phyloP scores from a whole-genome alignment of 2,113 vertebrate species.

The Orthonyx spaldingii region DNA sequence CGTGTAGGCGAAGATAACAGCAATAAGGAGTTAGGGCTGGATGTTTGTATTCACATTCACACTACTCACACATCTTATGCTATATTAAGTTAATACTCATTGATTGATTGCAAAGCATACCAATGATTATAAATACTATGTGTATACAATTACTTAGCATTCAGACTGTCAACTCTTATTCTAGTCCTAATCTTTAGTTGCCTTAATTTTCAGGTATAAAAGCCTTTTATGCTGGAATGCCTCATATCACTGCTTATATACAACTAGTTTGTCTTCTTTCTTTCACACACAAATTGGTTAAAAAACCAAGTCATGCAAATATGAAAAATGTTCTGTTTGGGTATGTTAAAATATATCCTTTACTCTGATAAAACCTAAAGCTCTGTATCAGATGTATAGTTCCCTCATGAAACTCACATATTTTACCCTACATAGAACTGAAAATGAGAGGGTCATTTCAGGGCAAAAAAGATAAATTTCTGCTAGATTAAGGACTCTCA shows the following conservation, averaged over 20 bases:
- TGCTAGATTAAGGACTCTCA: neutral
- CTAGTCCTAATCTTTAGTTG: neutral
- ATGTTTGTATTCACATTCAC: neutral
- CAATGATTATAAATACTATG: neutral
- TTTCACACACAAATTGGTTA: neutral
- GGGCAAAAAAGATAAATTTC: neutral
- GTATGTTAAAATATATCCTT: neutral
- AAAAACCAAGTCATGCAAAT: neutral
- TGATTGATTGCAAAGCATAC: neutral
- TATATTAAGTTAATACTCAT: neutral
- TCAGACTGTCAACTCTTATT: neutral
- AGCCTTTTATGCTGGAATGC: neutral
- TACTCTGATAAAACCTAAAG: neutral
- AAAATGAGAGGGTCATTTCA: neutral
- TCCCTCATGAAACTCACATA: neutral
- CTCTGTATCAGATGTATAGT: neutral
- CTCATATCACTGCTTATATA: neutral
- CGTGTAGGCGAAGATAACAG: rapidly evolving
- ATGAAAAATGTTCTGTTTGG: neutral
- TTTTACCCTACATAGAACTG: neutral
- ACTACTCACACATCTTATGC: neutral
- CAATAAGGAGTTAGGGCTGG: neutral
- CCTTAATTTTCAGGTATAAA: neutral
- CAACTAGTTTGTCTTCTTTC: neutral
- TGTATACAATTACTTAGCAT: neutral